Conservation (phyloP, 2,888 invertebrate species). For the Diarsia rubi region DNA sequence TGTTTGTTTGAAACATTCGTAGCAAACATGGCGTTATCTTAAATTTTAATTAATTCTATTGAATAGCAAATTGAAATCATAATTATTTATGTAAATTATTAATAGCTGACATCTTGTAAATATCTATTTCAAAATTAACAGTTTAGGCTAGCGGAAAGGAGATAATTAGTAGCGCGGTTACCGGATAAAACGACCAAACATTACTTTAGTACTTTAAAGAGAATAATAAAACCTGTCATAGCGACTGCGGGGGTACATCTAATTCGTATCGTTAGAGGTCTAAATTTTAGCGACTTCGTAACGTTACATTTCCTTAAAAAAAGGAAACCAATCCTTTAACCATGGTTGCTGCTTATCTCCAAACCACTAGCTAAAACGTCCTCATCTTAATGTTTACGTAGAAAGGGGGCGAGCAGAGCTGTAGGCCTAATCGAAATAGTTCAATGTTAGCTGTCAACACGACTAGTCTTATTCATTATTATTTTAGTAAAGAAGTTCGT, state of each 20-base stretch:
- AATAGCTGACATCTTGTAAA: constrained; percentile 54
- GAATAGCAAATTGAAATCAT: constrained; percentile 42
- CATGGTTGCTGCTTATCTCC: not conserved
- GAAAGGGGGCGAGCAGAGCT: constrained; percentile 53
- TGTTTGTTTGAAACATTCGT: not conserved
- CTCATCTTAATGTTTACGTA: constrained; percentile 46
- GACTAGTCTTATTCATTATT: constrained; percentile 5
- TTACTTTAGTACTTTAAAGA: not conserved
- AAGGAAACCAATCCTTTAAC: too few relatives aligned
- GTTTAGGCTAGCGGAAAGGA: constrained; percentile 23
- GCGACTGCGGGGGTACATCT: not conserved
- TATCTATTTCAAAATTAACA: constrained; percentile 47
- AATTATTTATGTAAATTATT: constrained; percentile 53
- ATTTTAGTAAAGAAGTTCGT: not conserved
- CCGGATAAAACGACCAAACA: not conserved
- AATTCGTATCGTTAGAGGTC: not conserved
- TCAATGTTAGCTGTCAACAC: not conserved
- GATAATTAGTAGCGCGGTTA: not conserved
- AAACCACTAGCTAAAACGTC: constrained; percentile 4
- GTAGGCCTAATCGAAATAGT: constrained; percentile 53
- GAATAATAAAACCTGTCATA: not conserved
- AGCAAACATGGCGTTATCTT: constrained; percentile 39
- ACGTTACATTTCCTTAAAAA: too few relatives aligned
- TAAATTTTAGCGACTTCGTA: not conserved
- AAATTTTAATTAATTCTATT: constrained; percentile 13